phyloP scores from a whole-genome alignment of 2,888 invertebrate species.

The Acleris emargana region DNA sequence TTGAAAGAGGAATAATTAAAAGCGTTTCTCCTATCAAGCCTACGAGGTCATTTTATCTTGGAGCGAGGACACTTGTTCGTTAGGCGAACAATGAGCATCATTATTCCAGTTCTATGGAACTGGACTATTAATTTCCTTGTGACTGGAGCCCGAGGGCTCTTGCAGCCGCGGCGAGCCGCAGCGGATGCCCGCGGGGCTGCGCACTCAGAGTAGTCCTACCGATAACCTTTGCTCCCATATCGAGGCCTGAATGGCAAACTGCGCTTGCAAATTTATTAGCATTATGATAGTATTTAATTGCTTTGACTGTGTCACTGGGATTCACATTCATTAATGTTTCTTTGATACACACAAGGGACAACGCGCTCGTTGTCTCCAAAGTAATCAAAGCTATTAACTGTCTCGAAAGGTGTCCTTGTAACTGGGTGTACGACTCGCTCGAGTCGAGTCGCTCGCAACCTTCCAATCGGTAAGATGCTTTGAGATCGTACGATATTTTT shows the following conservation, averaged over 20 bases:
- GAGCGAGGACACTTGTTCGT: slow-evolving; percentile 36
- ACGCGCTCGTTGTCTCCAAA: slow-evolving; percentile 13
- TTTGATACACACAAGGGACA: slow-evolving; percentile 9
- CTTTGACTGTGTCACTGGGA: slow-evolving; percentile 28
- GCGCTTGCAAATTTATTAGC: slow-evolving; percentile 48
- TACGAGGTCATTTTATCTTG: slow-evolving; percentile 37
- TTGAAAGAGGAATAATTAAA: background rate
- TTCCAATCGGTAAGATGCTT: slow-evolving; percentile 43
- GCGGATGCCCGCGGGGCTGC: slow-evolving; percentile 43
- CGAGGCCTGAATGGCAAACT: slow-evolving; percentile 51
- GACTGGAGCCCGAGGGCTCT: slow-evolving; percentile 22
- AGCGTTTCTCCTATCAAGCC: slow-evolving; percentile 17
- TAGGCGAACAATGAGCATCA: slow-evolving; percentile 37
- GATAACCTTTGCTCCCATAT: slow-evolving; percentile 64
- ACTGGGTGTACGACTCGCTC: slow-evolving; percentile 40
- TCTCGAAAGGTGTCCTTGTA: slow-evolving; percentile 33
- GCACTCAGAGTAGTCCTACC: slow-evolving; percentile 50
- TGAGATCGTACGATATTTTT: slow-evolving; percentile 61
- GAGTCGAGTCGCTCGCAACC: slow-evolving; percentile 38
- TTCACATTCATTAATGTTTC: slow-evolving; percentile 28
- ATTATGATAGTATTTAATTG: slow-evolving; percentile 19
- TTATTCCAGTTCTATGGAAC: slow-evolving; percentile 38
- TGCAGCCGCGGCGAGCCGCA: slow-evolving; percentile 24
- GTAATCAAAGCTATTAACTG: slow-evolving; percentile 21
- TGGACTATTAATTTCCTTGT: slow-evolving; percentile 21